Evolutionary conservation across 2,113 vertebrate species (phyloP), one percentile per base, ranked within the genome.

Genomic region (Ascaphus truei): DNA sequence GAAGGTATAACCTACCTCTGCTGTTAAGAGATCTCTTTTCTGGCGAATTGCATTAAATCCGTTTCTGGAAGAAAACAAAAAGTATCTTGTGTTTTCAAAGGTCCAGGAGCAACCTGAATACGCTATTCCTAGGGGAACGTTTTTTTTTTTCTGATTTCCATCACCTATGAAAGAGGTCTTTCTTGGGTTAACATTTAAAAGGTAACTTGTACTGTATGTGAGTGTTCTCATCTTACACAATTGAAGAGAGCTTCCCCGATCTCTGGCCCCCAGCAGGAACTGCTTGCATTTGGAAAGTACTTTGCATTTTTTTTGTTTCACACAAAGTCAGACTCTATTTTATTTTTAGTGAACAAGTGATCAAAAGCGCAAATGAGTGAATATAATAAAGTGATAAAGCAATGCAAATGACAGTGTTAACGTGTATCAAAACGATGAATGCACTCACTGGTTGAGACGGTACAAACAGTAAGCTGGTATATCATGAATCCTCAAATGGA

Each of bases 21-120:
- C 89, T 93, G 93, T 90, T 84, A 98, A 89, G 85, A 96, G 94
- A 96, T 94, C 91, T 91, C 94, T 95, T 93, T 96, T 98, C 93
- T 92, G 94, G 85, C 76, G 91, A 88, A 94, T 91, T 90, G 92
- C 93, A 96, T 96, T 93, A 95, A 95, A 93, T 75, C 90, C 91
- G 72, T 90, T 96, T 89, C 93, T 94, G 83, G 76, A 86, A 90
- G 81, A 77, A 88, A 91, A 91, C 85, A 93, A 90, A 92, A 90
- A 86, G 84, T 82, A 88, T 89, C 78, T 86, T 93, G 91, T 93
- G 85, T 90, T 88, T 90, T 81, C 83, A 88, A 85, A 89, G 73
- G 82, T 80, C 79, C 37, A 74, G 57, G 55, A 79, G 84, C 81
- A 88, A 85, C 77, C 78, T 85, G 86, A 91, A 87, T 80, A 84